Evolutionary conservation across 2,797 vertebrate genomes (phyloP).

Genomic region (Ceryle rudis): DNA sequence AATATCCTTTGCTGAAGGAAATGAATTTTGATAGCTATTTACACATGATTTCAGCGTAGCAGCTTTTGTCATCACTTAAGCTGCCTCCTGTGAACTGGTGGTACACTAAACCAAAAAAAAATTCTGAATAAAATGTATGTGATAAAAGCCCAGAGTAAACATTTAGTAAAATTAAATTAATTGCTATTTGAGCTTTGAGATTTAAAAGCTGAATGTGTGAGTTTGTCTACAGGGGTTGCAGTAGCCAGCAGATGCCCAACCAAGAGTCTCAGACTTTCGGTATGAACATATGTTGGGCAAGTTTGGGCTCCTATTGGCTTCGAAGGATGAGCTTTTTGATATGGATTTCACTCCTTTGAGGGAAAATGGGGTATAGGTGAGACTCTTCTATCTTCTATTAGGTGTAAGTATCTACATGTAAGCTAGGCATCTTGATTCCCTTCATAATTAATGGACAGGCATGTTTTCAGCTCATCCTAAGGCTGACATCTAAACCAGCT

Average conservation of each 20-base stretch:
- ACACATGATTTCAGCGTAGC: not conserved
- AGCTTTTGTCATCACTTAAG: not conserved
- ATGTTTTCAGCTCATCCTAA: not conserved
- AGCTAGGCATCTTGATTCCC: not conserved
- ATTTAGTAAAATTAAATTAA: not conserved
- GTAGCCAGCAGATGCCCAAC: not conserved
- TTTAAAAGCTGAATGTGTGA: not conserved
- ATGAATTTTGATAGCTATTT: not conserved
- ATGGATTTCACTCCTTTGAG: not conserved
- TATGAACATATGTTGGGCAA: accelerated
- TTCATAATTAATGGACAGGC: not conserved
- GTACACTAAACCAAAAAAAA: not conserved
- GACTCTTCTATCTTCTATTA: not conserved
- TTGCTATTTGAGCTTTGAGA: not conserved
- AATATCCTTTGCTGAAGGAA: not conserved
- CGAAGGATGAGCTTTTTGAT: accelerated
- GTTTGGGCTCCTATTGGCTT: accelerated
- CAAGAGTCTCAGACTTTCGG: not conserved
- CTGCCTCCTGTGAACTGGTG: not conserved
- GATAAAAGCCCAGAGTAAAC: not conserved
- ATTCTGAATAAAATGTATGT: not conserved
- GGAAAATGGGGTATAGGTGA: not conserved
- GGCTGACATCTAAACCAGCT: not conserved
- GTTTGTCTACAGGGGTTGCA: not conserved
- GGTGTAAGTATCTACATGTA: not conserved